Base-by-base conservation (phyloP, 1,140 invertebrate species). In the Chelonus insularis region DNA sequence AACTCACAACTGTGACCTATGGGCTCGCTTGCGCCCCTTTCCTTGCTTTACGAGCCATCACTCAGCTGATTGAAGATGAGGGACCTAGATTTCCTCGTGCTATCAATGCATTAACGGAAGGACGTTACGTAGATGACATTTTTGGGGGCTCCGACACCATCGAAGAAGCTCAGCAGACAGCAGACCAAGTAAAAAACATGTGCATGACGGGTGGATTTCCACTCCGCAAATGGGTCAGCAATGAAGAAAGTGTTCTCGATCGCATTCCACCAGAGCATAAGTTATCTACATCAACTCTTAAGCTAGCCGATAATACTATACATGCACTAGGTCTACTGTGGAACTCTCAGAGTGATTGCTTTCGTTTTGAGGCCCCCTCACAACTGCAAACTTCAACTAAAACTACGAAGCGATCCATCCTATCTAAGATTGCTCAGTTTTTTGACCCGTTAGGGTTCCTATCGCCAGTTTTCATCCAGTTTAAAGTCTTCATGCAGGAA, bases 1-100 rank as follows among this genome's bases (percentile, higher is more conserved):
- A 70, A 57, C 47, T 80, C 14, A 66, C 58, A 11, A 74, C 71
- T 4, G 65, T 74, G 1, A 74, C 68, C 6, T 74, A 74, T 51
- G 71, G 72, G 1, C 63, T 60, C 7, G 55, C 62, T 20, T 51
- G 23, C 43, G 69, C 56, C 0, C 63, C 58, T 0, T 61, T 45
- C 51, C 45, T 74, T 12, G 74, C 77, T 0, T 64, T 73, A 4
- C 65, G 72, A 9, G 62, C 52, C 1, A 37, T 79, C 6, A 45
- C 55, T 34, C 68, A 78, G 63, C 54, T 79, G 6, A 69, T 64
- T 4, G 9, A 56, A 12, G 68, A 75, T 29, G 55, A 72, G 37
- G 51, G 21, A 12, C 11, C 20, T 7, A 14, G 52, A 34, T 64
- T 55, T 62, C 74, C 71, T 12, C 50, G 36, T 4, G 52, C 52